A percentile compares a stretch with the other conserved stretches of the same genome.
Evolutionary conservation across 37 sponge, comb jelly and placozoan species (phyloP).

Genomic region (Bolinopsis microptera): DNA sequence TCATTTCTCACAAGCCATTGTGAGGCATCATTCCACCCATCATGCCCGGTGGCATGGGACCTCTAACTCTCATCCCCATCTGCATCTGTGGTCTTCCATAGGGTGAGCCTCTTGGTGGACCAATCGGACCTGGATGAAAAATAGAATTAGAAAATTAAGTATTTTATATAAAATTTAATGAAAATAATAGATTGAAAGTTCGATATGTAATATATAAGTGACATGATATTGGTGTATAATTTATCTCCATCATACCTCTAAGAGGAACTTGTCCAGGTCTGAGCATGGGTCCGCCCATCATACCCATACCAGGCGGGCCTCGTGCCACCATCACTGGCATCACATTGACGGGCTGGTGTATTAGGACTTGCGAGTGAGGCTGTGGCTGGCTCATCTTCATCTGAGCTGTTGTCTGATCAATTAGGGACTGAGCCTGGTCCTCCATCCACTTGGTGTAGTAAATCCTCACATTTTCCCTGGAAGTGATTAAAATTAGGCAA

Average conservation of each 20-base stretch:
- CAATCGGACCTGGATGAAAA: conserved; percentile 15
- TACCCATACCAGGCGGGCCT: conserved; percentile 57
- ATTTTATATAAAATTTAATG: too few species aligned
- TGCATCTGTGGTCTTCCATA: conserved; percentile 25
- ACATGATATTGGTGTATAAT: too few species aligned
- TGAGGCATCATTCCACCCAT: conserved; percentile 29
- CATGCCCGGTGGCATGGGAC: conserved; percentile 52
- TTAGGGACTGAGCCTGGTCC: conserved; percentile 91
- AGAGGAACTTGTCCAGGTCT: conserved; percentile 52
- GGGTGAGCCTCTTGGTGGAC: conserved; percentile 3
- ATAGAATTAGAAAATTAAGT: too few species aligned
- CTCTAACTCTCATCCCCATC: conserved; percentile 57
- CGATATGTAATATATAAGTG: too few species aligned
- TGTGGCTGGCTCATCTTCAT: conserved; percentile 40
- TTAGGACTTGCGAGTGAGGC: neutral
- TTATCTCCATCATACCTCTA: conserved; percentile 7
- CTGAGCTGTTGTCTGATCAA: conserved; percentile 72
- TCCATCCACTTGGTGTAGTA: conserved; percentile 97
- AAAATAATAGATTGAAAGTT: too few species aligned
- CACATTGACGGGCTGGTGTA: neutral
- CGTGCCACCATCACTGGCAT: conserved; percentile 63
- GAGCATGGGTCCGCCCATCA: conserved; percentile 32
- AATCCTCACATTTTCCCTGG: conserved; percentile 80
- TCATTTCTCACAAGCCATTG: neutral
- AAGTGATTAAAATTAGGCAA: neutral